Conservation (phyloP, 2,888 invertebrate genomes). For the Ormyrus nitidulus region DNA sequence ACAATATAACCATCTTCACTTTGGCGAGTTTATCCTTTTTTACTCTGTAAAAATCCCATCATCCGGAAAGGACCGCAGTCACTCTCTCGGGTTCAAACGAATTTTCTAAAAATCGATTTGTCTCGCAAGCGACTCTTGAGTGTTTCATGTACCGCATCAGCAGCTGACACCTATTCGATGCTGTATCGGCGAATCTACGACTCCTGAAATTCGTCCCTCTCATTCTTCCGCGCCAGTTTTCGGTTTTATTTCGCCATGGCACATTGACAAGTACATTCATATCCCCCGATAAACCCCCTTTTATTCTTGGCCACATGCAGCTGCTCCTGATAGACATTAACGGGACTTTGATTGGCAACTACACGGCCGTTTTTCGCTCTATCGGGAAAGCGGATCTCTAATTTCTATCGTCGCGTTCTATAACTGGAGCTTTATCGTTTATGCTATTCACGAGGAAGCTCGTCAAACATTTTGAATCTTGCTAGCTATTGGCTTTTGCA, state of each 20-base stretch:
- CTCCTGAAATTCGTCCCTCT: slow-evolving; percentile 38
- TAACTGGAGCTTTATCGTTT: too few relatives aligned
- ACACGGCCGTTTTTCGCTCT: background rate
- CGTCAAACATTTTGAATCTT: too few relatives aligned
- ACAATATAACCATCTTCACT: background rate
- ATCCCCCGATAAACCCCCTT: slow-evolving; percentile 1
- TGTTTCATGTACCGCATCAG: slow-evolving; percentile 42
- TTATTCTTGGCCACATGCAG: slow-evolving; percentile 19
- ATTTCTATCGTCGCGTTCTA: too few relatives aligned
- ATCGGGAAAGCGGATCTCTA: too few relatives aligned
- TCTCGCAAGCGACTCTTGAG: slow-evolving; percentile 25
- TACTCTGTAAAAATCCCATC: background rate
- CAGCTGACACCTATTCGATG: slow-evolving; percentile 49
- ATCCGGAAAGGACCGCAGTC: slow-evolving; percentile 1
- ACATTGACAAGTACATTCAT: slow-evolving; percentile 19
- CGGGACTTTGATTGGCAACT: slow-evolving; percentile 47
- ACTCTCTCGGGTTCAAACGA: slow-evolving; percentile 17
- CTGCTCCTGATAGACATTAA: slow-evolving; percentile 38
- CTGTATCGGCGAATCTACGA: slow-evolving; percentile 36
- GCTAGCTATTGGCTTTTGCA: too few relatives aligned
- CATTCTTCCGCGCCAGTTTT: background rate
- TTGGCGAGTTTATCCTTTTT: background rate
- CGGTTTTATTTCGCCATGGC: slow-evolving; percentile 37
- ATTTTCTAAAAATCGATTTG: slow-evolving; percentile 46
- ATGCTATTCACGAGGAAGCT: too few relatives aligned